These are phyloP conservation scores for Drosophila eugracilis DNA, from an alignment of 1,140 invertebrate species.

Conservation along the genomic window DNA sequence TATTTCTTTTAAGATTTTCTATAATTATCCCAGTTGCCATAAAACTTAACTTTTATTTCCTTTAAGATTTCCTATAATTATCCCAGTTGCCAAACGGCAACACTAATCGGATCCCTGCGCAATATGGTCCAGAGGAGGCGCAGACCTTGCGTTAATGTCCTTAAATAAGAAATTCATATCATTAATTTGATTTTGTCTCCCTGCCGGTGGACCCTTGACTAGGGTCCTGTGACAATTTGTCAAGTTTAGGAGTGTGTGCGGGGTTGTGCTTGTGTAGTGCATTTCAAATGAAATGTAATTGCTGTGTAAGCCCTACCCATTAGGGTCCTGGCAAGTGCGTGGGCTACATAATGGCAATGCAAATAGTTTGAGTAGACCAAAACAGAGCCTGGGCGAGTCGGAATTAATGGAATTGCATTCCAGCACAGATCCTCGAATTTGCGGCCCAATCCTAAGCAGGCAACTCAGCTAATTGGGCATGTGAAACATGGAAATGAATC, in stretches of 20 bases:
- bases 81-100: not conserved
- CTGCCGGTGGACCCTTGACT: not conserved
- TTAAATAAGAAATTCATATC: conserved; percentile 74
- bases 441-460: conserved; percentile 5
- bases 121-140: not conserved
- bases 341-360: conserved; percentile 37
- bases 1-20: no score
- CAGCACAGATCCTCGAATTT: conserved; percentile 24
- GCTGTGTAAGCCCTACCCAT: conserved; percentile 47
- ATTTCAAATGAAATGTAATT: conserved; percentile 70
- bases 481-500: not conserved
- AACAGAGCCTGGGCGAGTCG: conserved; percentile 8
- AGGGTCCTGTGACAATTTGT: conserved; percentile 44
- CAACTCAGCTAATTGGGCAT: conserved; percentile 19
- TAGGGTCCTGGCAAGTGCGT: conserved; percentile 36
- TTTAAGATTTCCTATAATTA: no score
- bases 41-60: no score
- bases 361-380: conserved; percentile 47
- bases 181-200: conserved; percentile 70
- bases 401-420: conserved; percentile 53
- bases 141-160: conserved; percentile 59
- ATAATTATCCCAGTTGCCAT: no score
- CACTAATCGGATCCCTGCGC: not conserved
- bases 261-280: conserved; percentile 27
- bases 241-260: conserved; percentile 25